Evolutionary conservation across 1,140 invertebrate genomes (phyloP), one percentile per base, ranked within the genome.

Genomic region (Drosophila elegans): DNA sequence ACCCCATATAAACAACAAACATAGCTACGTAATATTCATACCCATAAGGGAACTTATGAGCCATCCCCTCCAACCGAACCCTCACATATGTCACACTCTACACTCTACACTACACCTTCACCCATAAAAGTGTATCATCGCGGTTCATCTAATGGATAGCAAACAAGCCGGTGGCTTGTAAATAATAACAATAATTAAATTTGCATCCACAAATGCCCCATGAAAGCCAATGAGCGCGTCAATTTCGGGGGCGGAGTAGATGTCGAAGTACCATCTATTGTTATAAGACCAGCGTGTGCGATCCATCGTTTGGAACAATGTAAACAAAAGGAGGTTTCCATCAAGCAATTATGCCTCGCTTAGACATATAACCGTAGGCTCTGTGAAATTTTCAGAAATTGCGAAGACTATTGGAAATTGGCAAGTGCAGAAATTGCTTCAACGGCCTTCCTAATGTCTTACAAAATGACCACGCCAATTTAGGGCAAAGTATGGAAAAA

Each of bases 111-210:
- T 21, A 21, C 16, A 21, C 1, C 16, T 21, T 1, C 16, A 66
- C 61, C 54, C 78, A 86, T 79, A 64, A 72, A 86, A 79, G 75
- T 73, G 75, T 67, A 66, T 67, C 78, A 82, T 64, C 53, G 49
- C 48, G 48, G 51, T 39, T 71, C 69, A 69, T 74, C 59, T 89
- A 86, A 88, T 86, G 84, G 79, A 86, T 74, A 60, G 83, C 64
- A 86, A 88, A 86, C 83, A 86, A 88, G 51, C 44, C 74, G 54
- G 74, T 38, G 71, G 55, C 75, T 73, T 76, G 79, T 77, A 88
- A 86, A 86, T 89, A 86, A 86, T 86, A 83, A 86, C 72, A 86
- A 83, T 86, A 86, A 86, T 86, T 86, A 86, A 79, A 89, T 83
- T 89, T 73, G 85, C 84, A 86, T 86, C 76, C 83, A 63, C 83